phyloP scores from a whole-genome alignment of 2,113 vertebrate genomes.

The Corapipo altera region DNA sequence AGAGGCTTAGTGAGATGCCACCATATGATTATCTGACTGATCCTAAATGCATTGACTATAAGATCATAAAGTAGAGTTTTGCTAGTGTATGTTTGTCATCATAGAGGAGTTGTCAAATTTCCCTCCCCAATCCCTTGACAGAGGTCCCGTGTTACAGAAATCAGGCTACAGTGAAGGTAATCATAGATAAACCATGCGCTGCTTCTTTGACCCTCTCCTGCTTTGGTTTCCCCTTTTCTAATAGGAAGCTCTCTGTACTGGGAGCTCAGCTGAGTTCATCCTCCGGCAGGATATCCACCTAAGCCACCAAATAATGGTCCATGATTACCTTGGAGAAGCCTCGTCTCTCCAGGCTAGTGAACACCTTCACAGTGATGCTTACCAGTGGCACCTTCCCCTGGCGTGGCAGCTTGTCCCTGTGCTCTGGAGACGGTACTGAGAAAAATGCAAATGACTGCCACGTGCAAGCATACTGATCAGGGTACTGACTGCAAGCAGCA shows the following conservation, averaged over 20 bases:
- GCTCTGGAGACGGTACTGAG: background rate
- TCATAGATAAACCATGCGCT: background rate
- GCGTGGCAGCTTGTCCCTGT: background rate
- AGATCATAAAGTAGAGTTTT: background rate
- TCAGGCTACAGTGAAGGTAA: background rate
- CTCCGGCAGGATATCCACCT: background rate
- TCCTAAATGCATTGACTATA: background rate
- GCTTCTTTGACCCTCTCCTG: background rate
- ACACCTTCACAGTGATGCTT: fast-evolving
- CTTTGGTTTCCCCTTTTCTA: background rate
- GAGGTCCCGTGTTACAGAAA: background rate
- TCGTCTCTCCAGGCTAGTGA: background rate
- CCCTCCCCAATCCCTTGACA: background rate
- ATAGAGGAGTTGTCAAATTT: background rate
- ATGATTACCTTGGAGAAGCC: background rate
- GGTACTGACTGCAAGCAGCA: background rate
- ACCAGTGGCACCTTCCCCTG: background rate
- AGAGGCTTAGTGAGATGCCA: background rate
- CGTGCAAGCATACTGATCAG: fast-evolving
- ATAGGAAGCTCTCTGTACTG: background rate
- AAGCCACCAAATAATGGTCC: background rate
- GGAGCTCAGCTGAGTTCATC: background rate
- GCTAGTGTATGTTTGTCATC: background rate
- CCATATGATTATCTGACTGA: background rate
- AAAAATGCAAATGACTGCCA: background rate